Percentiles rank a stretch among this genome's conserved stretches.
phyloP scores from a whole-genome alignment of 2,888 invertebrate species.

The Chrysina gloriosa region DNA sequence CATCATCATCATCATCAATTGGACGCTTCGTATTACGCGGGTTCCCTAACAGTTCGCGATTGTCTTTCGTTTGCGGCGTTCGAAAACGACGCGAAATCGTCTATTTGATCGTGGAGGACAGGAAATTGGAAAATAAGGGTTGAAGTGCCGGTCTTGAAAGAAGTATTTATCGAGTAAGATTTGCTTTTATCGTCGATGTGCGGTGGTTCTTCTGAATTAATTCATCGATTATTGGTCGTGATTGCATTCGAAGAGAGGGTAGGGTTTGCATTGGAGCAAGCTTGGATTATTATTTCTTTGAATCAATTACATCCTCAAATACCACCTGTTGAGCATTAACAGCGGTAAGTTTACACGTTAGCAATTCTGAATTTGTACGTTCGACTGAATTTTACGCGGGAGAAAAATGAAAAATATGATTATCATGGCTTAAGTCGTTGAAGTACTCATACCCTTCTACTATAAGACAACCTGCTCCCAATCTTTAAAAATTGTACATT shows the following conservation, averaged over 20 bases:
- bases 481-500: not conserved
- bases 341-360: slow-evolving; percentile 1
- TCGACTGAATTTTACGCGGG: not conserved
- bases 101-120: not conserved
- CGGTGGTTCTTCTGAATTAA: not conserved
- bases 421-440: too few species aligned
- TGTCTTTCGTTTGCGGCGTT: slow-evolving; percentile 46
- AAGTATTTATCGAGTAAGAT: too few species aligned
- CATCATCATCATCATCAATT: slow-evolving; percentile 31
- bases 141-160: too few species aligned
- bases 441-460: too few species aligned
- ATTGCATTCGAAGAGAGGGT: not conserved
- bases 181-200: not conserved
- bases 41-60: slow-evolving; percentile 51
- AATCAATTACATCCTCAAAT: too few species aligned
- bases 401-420: not conserved
- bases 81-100: not conserved
- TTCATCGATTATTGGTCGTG: not conserved
- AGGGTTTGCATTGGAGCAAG: too few species aligned
- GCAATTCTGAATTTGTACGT: too few species aligned
- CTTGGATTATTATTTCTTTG: too few species aligned
- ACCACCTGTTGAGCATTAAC: slow-evolving; percentile 4
- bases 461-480: too few species aligned
- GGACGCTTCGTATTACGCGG: slow-evolving; percentile 51
- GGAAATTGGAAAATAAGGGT: not conserved